Percentiles rank a stretch among this genome's conserved stretches.
Evolutionary conservation across 2,113 vertebrate species (phyloP).

Genomic region (Lophius piscatorius): DNA sequence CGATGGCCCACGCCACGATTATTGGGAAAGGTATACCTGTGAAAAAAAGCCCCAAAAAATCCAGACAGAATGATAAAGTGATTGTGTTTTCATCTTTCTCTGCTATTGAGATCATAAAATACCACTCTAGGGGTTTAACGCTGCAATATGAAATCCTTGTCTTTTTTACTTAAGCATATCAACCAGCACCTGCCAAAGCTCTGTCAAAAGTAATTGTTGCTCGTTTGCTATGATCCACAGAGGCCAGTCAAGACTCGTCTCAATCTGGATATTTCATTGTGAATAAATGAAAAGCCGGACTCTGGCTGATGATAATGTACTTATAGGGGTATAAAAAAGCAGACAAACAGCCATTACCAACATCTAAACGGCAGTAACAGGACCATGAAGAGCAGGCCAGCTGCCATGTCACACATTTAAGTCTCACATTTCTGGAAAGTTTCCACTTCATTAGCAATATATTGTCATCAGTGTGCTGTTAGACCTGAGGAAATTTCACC

Average conservation of each 20-base stretch:
- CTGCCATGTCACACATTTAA: background rate
- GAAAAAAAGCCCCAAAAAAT: background rate
- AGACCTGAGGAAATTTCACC: background rate
- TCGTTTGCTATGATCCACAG: constrained; percentile 20
- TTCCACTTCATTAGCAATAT: constrained; percentile 24
- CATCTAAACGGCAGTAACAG: constrained; percentile 23
- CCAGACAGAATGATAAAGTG: constrained; percentile 17
- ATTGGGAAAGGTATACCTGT: constrained; percentile 94
- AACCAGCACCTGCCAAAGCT: constrained; percentile 36
- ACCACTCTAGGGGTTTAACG: constrained; percentile 38
- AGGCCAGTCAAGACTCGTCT: constrained; percentile 44
- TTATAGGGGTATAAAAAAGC: constrained; percentile 19
- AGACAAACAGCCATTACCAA: constrained; percentile 35
- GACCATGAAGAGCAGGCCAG: background rate
- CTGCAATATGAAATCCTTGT: constrained; percentile 19
- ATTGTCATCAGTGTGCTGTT: constrained; percentile 4
- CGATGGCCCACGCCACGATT: constrained; percentile 91
- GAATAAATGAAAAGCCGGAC: constrained; percentile 37
- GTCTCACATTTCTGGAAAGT: constrained; percentile 19
- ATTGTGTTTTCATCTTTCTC: constrained; percentile 29
- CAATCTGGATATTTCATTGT: constrained; percentile 19
- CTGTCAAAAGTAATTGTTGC: constrained; percentile 49
- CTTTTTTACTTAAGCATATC: constrained; percentile 1
- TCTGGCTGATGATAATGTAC: constrained; percentile 34
- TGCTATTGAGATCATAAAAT: constrained; percentile 34